Conservation (phyloP, 2,888 invertebrate species). For the Diadegma fenestrale region DNA sequence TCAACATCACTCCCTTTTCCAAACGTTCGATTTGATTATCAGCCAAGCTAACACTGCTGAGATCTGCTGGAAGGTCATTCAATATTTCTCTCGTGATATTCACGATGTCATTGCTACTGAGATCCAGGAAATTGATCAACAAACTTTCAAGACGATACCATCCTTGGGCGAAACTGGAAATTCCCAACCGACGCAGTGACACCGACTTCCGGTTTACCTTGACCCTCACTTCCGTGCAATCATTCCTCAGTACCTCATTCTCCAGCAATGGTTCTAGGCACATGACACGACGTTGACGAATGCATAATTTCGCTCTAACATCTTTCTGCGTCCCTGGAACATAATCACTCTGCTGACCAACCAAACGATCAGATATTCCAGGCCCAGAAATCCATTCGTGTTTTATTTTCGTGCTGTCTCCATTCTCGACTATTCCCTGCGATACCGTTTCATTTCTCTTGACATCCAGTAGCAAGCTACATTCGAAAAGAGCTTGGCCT, state of each 20-base stretch:
- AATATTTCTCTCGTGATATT: background rate
- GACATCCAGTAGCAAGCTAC: background rate
- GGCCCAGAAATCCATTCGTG: background rate
- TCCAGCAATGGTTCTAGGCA: background rate
- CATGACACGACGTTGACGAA: background rate
- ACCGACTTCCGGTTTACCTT: background rate
- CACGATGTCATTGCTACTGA: background rate
- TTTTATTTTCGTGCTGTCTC: background rate
- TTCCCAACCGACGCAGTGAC: background rate
- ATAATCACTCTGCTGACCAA: background rate
- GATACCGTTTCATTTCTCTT: background rate
- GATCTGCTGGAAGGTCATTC: slow-evolving; percentile 65
- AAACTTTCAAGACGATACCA: slow-evolving; percentile 75
- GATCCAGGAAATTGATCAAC: slow-evolving; percentile 1
- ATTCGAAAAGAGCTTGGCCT: slow-evolving; percentile 5
- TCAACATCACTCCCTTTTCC: background rate
- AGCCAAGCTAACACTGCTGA: background rate
- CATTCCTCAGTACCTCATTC: background rate
- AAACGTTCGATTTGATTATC: slow-evolving; percentile 2
- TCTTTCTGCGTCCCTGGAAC: background rate
- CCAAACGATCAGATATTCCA: background rate
- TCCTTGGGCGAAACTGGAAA: slow-evolving; percentile 71
- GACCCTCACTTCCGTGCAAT: background rate
- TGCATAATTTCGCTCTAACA: background rate
- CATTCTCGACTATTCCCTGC: background rate